Conservation (phyloP, 2,797 vertebrate species). For the Schizothorax lantsangensis region DNA sequence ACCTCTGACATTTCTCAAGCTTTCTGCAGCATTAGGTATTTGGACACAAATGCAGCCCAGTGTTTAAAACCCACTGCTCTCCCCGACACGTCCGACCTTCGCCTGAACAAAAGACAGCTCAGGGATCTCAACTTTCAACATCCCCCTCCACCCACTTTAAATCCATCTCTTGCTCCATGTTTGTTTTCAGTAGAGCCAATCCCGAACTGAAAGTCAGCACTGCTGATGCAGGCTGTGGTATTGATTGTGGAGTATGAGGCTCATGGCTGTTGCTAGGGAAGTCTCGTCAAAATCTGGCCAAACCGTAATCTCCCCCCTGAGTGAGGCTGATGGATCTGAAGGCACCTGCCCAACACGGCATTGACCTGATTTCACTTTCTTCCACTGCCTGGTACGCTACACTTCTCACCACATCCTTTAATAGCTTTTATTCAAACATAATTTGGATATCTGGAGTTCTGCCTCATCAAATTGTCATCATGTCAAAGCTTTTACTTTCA, state of each 20-base stretch:
- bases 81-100: slow-evolving; percentile 37
- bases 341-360: not conserved
- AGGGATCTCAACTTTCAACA: not conserved
- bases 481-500: not conserved
- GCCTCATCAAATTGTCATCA: not conserved
- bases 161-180: not conserved
- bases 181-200: not conserved
- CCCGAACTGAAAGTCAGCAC: slow-evolving; percentile 13
- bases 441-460: not conserved
- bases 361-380: not conserved
- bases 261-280: slow-evolving; percentile 57
- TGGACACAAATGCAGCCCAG: slow-evolving; percentile 8
- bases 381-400: not conserved
- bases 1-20: slow-evolving; percentile 13
- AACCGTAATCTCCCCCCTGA: slow-evolving; percentile 17
- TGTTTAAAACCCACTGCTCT: slow-evolving; percentile 12
- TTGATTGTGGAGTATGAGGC: not conserved
- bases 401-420: not conserved
- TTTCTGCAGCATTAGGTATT: slow-evolving; percentile 1
- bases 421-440: not conserved
- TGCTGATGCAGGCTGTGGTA: slow-evolving; percentile 3
- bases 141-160: not conserved
- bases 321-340: slow-evolving; percentile 14
- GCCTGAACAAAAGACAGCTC: slow-evolving; percentile 22
- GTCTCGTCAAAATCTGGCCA: slow-evolving; percentile 21